Evolutionary conservation across 1,140 invertebrate species (phyloP).

Genomic region (Drosophila funebris): DNA sequence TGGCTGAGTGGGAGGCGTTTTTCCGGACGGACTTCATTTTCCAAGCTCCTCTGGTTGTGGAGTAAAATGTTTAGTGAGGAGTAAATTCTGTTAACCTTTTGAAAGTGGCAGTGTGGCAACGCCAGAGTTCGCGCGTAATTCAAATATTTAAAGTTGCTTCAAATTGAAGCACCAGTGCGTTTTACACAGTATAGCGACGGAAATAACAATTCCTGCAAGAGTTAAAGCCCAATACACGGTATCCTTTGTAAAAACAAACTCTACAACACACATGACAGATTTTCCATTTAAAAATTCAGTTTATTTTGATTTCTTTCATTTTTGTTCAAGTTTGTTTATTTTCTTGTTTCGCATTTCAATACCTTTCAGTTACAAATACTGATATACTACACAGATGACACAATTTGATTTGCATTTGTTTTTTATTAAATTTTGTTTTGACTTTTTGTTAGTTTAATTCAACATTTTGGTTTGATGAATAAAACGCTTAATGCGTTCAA

Average conservation of each 20-base stretch:
- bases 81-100: too few species aligned
- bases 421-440: constrained; percentile 48
- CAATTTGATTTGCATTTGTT: constrained; percentile 69
- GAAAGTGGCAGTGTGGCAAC: constrained; percentile 4
- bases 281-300: constrained; percentile 76
- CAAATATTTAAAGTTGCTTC: neutral
- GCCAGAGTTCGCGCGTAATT: constrained; percentile 1
- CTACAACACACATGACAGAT: neutral
- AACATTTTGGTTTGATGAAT: constrained; percentile 76
- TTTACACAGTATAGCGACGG: too few species aligned
- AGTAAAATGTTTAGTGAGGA: too few species aligned
- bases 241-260: neutral
- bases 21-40: too few species aligned
- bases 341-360: constrained; percentile 59
- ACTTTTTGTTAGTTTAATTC: constrained; percentile 57
- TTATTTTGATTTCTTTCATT: constrained; percentile 73
- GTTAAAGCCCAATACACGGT: neutral
- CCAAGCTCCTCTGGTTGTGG: too few species aligned
- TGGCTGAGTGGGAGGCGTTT: too few species aligned
- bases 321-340: constrained; percentile 57
- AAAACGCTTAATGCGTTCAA: constrained; percentile 75
- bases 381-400: constrained; percentile 78
- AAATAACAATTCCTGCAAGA: neutral
- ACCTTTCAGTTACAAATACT: constrained; percentile 78
- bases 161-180: too few species aligned